A percentile compares a stretch with the other conserved stretches of the same genome.
These are phyloP conservation scores for Drosophila formosana DNA, from an alignment of 2,888 invertebrate genomes.

Conservation along the genomic window DNA sequence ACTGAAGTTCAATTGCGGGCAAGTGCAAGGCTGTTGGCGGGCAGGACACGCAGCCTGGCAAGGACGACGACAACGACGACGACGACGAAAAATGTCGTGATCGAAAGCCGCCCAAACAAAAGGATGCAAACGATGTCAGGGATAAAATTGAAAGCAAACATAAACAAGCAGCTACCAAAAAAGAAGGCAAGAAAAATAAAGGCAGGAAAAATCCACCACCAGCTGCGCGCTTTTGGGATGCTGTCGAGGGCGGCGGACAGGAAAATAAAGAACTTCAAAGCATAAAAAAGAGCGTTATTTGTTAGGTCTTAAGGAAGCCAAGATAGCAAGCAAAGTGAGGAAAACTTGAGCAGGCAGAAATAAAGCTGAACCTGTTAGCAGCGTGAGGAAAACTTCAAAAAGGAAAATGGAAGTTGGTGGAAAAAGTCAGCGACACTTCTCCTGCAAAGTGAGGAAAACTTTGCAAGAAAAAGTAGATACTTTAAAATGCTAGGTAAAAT, in stretches of 20 bases:
- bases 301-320: conserved; percentile 1
- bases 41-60: conserved; percentile 44
- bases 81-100: conserved; percentile 8
- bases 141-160: conserved; percentile 74
- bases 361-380: too few relatives aligned
- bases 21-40: conserved; percentile 68
- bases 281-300: conserved; percentile 12
- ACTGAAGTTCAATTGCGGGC: conserved; percentile 72
- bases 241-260: conserved; percentile 4
- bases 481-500: background rate
- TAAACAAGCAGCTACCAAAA: conserved; percentile 37
- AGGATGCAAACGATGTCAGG: conserved; percentile 63
- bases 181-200: background rate
- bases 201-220: conserved; percentile 37
- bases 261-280: conserved; percentile 21
- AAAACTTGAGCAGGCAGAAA: conserved; percentile 1
- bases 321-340: background rate
- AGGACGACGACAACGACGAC: conserved; percentile 39
- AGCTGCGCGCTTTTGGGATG: conserved; percentile 8
- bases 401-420: background rate
- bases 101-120: conserved; percentile 60
- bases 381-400: too few relatives aligned
- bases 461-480: too few relatives aligned
- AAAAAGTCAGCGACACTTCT: too few relatives aligned
- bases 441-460: too few relatives aligned